phyloP scores from a whole-genome alignment of 2,113 vertebrate genomes.

The Gulo gulo region DNA sequence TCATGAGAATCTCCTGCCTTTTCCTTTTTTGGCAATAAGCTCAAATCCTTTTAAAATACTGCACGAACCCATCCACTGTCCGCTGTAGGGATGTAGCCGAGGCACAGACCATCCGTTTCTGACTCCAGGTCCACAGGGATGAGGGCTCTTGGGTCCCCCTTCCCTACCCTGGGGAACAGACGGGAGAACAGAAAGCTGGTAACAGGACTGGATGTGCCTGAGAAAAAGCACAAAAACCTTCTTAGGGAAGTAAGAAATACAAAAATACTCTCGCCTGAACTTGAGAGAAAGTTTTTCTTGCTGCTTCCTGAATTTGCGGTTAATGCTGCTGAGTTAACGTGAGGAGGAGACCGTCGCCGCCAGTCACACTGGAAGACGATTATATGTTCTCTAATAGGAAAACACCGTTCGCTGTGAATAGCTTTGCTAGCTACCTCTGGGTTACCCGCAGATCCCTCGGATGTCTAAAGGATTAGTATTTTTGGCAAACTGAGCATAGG shows the following conservation, averaged over 20 bases:
- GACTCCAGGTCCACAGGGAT: neutral
- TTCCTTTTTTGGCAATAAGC: conserved; percentile 23
- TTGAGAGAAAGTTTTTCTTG: neutral
- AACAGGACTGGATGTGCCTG: neutral
- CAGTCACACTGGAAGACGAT: neutral
- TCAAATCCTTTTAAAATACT: neutral
- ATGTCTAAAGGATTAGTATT: neutral
- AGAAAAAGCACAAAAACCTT: conserved; percentile 14
- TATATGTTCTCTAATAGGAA: neutral
- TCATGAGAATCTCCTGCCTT: neutral
- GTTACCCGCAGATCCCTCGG: fast-evolving
- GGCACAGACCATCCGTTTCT: neutral
- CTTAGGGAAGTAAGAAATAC: neutral
- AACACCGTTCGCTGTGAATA: neutral
- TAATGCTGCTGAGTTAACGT: neutral
- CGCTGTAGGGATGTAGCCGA: neutral
- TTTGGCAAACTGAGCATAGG: neutral
- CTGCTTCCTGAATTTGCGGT: neutral
- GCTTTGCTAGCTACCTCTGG: neutral
- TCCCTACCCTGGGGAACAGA: neutral
- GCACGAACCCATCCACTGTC: neutral
- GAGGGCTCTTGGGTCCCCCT: neutral
- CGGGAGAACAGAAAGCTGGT: neutral
- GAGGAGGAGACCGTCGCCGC: neutral
- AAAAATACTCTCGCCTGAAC: neutral